phyloP scores from a whole-genome alignment of 2,888 invertebrate species.

The Lymantria monacha region DNA sequence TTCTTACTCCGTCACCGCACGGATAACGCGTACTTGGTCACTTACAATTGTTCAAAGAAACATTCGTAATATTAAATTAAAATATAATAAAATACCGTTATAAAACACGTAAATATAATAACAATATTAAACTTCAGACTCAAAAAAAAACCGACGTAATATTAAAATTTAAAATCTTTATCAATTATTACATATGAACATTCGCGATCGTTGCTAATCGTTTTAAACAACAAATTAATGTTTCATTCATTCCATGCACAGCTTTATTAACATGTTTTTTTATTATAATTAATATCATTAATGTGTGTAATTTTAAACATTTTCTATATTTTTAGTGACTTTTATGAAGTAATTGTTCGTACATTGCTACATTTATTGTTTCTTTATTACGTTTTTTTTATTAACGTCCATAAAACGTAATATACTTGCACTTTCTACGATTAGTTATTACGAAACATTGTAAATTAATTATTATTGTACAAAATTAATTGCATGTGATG shows the following conservation, averaged over 20 bases:
- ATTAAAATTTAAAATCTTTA: not conserved
- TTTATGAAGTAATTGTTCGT: constrained; percentile 18
- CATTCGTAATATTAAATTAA: too few species aligned
- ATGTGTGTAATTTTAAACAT: constrained; percentile 3
- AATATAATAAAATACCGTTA: too few species aligned
- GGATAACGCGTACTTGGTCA: too few species aligned
- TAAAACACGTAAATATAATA: not conserved
- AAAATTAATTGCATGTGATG: not conserved
- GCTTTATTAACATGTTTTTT: constrained; percentile 4
- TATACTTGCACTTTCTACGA: constrained; percentile 21
- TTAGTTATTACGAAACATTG: constrained; percentile 11
- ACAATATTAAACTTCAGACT: not conserved
- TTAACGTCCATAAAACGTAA: constrained; percentile 3
- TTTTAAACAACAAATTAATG: constrained; percentile 1
- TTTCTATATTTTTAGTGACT: constrained; percentile 4
- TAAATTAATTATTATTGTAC: not conserved
- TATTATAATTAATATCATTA: constrained; percentile 3
- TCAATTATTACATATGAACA: constrained; percentile 2
- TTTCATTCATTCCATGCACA: constrained; percentile 9
- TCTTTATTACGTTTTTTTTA: constrained; percentile 13
- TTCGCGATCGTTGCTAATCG: constrained; percentile 1
- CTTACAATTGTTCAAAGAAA: too few species aligned
- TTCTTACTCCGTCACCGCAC: too few species aligned
- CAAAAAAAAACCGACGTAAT: too few species aligned
- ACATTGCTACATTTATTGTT: constrained; percentile 4